These are phyloP conservation scores for Poeciliopsis presidionis DNA, from an alignment of 2,797 vertebrate genomes.

Conservation along the genomic window DNA sequence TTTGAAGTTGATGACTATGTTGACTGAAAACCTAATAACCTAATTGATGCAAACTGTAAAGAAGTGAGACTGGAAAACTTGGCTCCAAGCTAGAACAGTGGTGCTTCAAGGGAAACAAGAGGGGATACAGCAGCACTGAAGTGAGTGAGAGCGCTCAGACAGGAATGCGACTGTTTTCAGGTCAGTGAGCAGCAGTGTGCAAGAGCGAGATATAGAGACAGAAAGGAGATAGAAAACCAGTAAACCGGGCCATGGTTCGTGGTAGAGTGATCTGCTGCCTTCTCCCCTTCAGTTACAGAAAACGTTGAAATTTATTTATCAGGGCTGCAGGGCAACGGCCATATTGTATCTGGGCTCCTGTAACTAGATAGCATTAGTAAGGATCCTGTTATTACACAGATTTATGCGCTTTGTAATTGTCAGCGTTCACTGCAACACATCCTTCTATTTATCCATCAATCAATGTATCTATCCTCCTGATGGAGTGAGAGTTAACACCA, in stretches of 20 bases:
- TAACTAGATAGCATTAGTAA: slow-evolving; percentile 41
- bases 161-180: slow-evolving; percentile 82
- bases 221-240: slow-evolving; percentile 57
- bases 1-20: slow-evolving; percentile 16
- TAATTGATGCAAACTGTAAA: slow-evolving; percentile 57
- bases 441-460: not conserved
- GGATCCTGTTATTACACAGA: slow-evolving; percentile 31
- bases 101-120: slow-evolving; percentile 51
- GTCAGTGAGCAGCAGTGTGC: slow-evolving; percentile 76
- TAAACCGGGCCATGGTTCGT: slow-evolving; percentile 65
- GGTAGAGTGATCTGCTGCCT: slow-evolving; percentile 49
- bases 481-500: not conserved
- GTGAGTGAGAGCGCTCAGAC: slow-evolving; percentile 64
- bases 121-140: slow-evolving; percentile 53
- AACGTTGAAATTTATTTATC: slow-evolving; percentile 48
- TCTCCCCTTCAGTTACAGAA: slow-evolving; percentile 48
- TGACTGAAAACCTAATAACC: slow-evolving; percentile 38
- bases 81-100: slow-evolving; percentile 35
- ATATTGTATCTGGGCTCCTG: slow-evolving; percentile 30
- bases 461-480: not conserved
- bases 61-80: slow-evolving; percentile 43
- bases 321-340: slow-evolving; percentile 40
- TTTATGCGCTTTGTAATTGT: slow-evolving; percentile 39
- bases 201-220: slow-evolving; percentile 36
- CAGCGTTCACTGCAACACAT: not conserved